A percentile compares a stretch with the other conserved stretches of the same genome.
Conservation (phyloP, 2,113 vertebrate species). For the Willisornis vidua region DNA sequence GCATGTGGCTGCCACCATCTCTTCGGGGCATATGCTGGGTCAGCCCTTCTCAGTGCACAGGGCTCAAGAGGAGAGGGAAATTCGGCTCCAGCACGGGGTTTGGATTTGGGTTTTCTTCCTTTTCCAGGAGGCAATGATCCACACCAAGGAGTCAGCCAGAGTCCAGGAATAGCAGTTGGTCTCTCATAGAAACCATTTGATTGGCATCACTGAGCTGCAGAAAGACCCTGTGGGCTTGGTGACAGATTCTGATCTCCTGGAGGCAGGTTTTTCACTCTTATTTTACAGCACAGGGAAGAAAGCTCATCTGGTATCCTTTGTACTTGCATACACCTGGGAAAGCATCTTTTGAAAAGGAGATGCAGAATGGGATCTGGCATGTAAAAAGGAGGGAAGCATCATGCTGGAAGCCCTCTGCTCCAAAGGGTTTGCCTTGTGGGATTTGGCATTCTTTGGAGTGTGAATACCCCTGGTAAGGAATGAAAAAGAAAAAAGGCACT, state of each 20-base stretch:
- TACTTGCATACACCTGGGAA: not conserved
- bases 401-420: not conserved
- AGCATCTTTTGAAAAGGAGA: not conserved
- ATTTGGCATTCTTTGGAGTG: not conserved
- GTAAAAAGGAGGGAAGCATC: not conserved
- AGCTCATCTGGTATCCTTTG: not conserved
- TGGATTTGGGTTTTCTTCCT: not conserved
- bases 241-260: not conserved
- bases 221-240: not conserved
- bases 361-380: not conserved
- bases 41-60: not conserved
- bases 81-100: not conserved
- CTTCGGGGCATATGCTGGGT: not conserved
- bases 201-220: not conserved
- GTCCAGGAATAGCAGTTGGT: not conserved
- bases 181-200: slow-evolving; percentile 5
- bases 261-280: not conserved
- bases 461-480: not conserved
- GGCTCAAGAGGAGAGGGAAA: not conserved
- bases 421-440: not conserved
- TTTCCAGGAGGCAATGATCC: not conserved
- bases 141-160: not conserved
- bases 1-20: rapidly evolving
- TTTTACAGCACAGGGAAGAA: not conserved
- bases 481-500: not conserved